Percentiles rank a stretch among this genome's conserved stretches.
Evolutionary conservation across 2,888 invertebrate species (phyloP).

Genomic region (Lithophane ornitopus): DNA sequence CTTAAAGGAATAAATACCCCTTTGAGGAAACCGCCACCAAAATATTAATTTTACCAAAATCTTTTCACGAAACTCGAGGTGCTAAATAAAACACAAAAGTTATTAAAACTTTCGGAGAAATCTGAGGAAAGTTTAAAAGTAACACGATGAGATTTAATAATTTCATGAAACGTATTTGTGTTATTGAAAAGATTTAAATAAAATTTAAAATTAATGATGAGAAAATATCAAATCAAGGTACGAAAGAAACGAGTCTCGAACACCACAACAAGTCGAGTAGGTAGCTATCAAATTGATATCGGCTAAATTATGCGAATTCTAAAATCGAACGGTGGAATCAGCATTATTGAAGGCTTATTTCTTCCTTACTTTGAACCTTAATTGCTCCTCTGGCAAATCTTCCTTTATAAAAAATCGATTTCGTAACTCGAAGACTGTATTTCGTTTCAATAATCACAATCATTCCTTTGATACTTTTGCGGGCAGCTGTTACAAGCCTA

Average conservation of each 20-base stretch:
- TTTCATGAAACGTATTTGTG: conserved; percentile 57
- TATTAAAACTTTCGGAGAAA: conserved; percentile 62
- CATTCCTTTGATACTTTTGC: conserved; percentile 63
- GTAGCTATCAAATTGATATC: conserved; percentile 44
- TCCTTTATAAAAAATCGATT: conserved; percentile 60
- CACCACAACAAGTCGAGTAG: conserved; percentile 13
- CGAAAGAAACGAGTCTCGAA: conserved; percentile 11
- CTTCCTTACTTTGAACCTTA: conserved; percentile 59
- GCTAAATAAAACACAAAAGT: conserved; percentile 66
- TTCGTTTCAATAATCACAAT: conserved; percentile 69
- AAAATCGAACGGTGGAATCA: conserved; percentile 56
- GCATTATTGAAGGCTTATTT: conserved; percentile 63
- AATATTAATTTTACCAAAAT: conserved; percentile 59
- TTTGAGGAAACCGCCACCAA: conserved; percentile 48
- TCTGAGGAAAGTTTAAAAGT: conserved; percentile 57
- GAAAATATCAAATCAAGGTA: conserved; percentile 31
- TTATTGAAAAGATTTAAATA: conserved; percentile 61
- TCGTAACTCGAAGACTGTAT: conserved; percentile 32
- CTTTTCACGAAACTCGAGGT: conserved; percentile 57
- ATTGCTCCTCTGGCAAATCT: conserved; percentile 62
- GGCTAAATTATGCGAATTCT: conserved; percentile 54
- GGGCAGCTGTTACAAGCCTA: conserved; percentile 70
- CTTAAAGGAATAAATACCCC: conserved; percentile 56
- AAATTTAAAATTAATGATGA: conserved; percentile 37
- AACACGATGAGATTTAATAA: conserved; percentile 56